Conservation (phyloP, 2,888 invertebrate genomes). For the Drosophila neotestacea region DNA sequence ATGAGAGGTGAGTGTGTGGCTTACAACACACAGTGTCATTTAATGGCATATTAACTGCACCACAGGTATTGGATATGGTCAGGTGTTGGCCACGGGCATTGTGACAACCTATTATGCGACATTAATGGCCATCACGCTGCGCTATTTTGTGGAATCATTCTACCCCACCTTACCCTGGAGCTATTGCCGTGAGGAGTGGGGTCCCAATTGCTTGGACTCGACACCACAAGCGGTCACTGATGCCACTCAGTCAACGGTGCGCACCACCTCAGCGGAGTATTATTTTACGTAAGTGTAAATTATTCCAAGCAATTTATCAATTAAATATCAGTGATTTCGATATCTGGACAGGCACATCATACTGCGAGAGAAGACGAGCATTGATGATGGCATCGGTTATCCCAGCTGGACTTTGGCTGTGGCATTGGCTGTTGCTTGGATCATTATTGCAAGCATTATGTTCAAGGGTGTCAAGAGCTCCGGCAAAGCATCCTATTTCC, state of each 20-base stretch:
- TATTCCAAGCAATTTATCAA: background rate
- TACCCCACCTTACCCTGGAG: slow-evolving; percentile 88
- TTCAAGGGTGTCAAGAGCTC: slow-evolving; percentile 87
- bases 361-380: slow-evolving; percentile 85
- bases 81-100: slow-evolving; percentile 86
- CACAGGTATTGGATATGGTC: slow-evolving; percentile 87
- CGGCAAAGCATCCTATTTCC: slow-evolving; percentile 89
- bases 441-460: slow-evolving; percentile 86
- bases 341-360: slow-evolving; percentile 85
- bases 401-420: slow-evolving; percentile 87
- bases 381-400: slow-evolving; percentile 86
- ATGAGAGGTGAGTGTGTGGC: slow-evolving; percentile 87
- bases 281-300: slow-evolving; percentile 84
- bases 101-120: slow-evolving; percentile 89
- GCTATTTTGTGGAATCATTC: slow-evolving; percentile 88
- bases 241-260: slow-evolving; percentile 35
- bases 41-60: background rate
- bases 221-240: slow-evolving; percentile 42
- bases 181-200: slow-evolving; percentile 87
- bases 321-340: slow-evolving; percentile 4
- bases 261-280: slow-evolving; percentile 84
- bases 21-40: too few species aligned
- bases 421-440: slow-evolving; percentile 87
- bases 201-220: slow-evolving; percentile 82
- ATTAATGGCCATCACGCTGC: slow-evolving; percentile 88